Evolutionary conservation across 2,113 vertebrate species (phyloP), one percentile per base, ranked within the genome.

Genomic region (Kryptolebias marmoratus): DNA sequence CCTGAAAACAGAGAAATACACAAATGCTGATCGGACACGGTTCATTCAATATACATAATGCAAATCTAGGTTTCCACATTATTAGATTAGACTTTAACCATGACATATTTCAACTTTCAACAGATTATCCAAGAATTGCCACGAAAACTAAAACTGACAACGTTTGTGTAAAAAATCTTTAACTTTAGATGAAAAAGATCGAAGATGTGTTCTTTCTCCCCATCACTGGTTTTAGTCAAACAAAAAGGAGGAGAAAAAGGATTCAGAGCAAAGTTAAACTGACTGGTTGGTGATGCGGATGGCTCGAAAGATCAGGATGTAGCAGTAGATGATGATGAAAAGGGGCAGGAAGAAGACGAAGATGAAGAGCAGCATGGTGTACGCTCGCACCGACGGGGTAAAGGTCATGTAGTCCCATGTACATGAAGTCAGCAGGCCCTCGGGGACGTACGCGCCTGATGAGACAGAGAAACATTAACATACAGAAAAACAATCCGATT

Each of bases 341-440:
- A 98, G 94, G 0, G 97, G 96, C 68, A 98, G 93, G 87, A 98
- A 96, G 90, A 99, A 98, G 82, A 97, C 96, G 0, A 96, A 98
- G 82, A 94, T 93, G 91, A 96, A 97, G 62, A 98, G 96, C 74
- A 98, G 93, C 96, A 97, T 97, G 0, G 96, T 99, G 89, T 99
- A 99, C 65, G 97, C 92, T 0, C 96, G 95, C 55, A 97, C 95
- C 0, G 95, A 94, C 0, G 97, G 96, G 0, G 94, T 97, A 73
- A 98, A 98, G 42, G 95, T 97, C 93, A 94, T 91, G 85, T 98
- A 99, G 93, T 99, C 95, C 98, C 97, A 99, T 5, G 96, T 95
- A 13, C 97, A 98, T 68, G 97, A 99, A 0, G 96, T 99, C 82
- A 99, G 77, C 61, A 99, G 92, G 31, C 96, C 97, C 74, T 99